A percentile compares a stretch with the other conserved stretches of the same genome.
Evolutionary conservation across 2,113 vertebrate species (phyloP).

Genomic region (Mormoops blainvillei): DNA sequence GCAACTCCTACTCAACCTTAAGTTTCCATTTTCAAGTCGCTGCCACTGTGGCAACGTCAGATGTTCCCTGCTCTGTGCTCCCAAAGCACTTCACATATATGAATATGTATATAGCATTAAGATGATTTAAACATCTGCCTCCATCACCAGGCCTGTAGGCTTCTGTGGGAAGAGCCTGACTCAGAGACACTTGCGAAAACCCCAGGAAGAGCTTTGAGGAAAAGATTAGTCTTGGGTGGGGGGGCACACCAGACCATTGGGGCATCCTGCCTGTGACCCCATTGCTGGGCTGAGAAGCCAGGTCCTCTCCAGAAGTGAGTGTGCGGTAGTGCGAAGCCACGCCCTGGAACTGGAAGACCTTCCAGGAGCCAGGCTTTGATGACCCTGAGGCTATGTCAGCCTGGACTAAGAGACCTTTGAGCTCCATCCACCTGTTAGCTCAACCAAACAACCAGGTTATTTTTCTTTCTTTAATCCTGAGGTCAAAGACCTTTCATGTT

Average conservation of each 20-base stretch:
- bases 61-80: neutral
- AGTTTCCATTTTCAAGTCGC: neutral
- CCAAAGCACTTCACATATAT: neutral
- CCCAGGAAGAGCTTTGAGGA: neutral
- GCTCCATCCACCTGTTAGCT: neutral
- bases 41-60: neutral
- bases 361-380: neutral
- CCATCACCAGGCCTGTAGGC: too few relatives aligned
- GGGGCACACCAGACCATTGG: neutral
- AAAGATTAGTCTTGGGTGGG: too few relatives aligned
- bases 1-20: neutral
- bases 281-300: neutral
- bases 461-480: neutral
- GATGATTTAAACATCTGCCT: rapidly evolving
- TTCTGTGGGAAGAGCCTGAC: neutral
- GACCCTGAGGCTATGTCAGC: neutral
- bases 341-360: neutral
- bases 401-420: neutral
- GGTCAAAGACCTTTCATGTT: neutral
- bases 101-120: too few relatives aligned
- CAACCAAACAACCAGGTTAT: neutral
- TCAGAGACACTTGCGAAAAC: neutral
- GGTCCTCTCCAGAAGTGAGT: neutral
- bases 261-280: neutral
- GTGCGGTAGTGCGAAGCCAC: neutral